Base-by-base conservation (phyloP, 2,113 vertebrate genomes). In the Coracopsis vasa region DNA sequence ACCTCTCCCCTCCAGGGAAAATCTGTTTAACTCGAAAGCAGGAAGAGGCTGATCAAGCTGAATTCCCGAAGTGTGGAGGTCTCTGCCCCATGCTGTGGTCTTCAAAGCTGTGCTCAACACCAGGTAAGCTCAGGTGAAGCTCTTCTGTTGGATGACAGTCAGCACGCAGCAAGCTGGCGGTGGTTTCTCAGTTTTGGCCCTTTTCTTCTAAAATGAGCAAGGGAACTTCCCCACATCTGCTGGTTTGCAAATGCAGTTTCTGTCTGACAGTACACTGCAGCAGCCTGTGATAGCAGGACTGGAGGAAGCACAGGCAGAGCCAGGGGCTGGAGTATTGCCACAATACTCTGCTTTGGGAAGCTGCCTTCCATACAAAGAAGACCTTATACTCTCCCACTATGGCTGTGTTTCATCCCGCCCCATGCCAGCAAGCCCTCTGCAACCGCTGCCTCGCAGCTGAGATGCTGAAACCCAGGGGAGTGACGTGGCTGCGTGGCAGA, bases 131-230 rank as follows among this genome's bases (percentile, higher is more conserved):
- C 24, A 48, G 65, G 18, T 27, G 37, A 70, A 70, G 45, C 33
- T 51, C 42, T 35, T 35, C 69, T 28, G 37, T 2, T 15, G 29
- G 12, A 9, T 24, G 33, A 28, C n/a, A 53, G 42, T 5, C 72
- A 0, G 0, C 4, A 1, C 19, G 6, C 0, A 0, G 65, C 42
- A 64, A 72, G 47, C 47, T 20, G 35, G 7, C 0, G 0, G 33
- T 25, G 58, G 41, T 72, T 90, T 93, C 85, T 48, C 51, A 25
- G 35, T 28, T 85, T 87, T 54, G 51, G 14, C 23, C 51, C 24
- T 25, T 31, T 27, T 14, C 60, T 90, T 87, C 78, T 73, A 61
- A 90, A 93, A 70, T 0, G 2, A 91, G 41, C 16, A 33, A 50
- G 61, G 92, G 73, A 94, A 87, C 37, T 95, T 82, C 66, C 62